Evolutionary conservation across 92 coral and sea anemone genomes (phyloP), one percentile per base, ranked within the genome.

Genomic region (Paragorgia papillata): DNA sequence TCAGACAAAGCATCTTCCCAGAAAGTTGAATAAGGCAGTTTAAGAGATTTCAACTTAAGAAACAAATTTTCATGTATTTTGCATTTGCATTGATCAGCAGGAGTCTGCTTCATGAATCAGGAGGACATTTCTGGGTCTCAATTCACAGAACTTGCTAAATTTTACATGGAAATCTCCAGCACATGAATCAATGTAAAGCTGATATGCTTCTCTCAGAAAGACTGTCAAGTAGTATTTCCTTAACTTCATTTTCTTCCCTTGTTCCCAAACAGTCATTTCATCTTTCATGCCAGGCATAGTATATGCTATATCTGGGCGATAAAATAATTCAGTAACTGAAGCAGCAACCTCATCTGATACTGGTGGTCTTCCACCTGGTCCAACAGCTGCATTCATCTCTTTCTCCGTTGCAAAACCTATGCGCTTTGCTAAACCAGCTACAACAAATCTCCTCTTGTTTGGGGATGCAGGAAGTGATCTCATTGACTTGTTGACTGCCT

Each of bases 41-140:
- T 64, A 18, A 69, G 79, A 27, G 61, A 46, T 44, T 58, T 80
- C 51, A 56, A 51, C 75, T 80, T 80, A 53, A 80, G 25, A 50
- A 62, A 25, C 25, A 80, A 71, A 46, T 80, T 80, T 33, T 80
- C 85, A 64, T 80, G 85, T 5, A 50, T 80, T 39, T 80, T 69
- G 85, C 85, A 80, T 61, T 80, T 80, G 73, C 85, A 80, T 58
- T 80, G 85, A 30, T 69, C 85, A 15, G 73, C 74, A 7, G 85
- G 80, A 19, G 80, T 70, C 70, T 80, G 62, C 54, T 80, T 80
- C 56, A 80, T 34, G 22, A 80, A n/a, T n/a, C n/a, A n/a, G 71
- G 19, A 69, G 85, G 60, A 70, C 80, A 50, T 80, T 79, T 48
- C 59, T 76, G 29, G 82, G 82, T 30, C 74, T 13, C 46, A 77